These are phyloP conservation scores for Balaeniceps rex DNA, from an alignment of 2,113 vertebrate species.

Conservation along the genomic window DNA sequence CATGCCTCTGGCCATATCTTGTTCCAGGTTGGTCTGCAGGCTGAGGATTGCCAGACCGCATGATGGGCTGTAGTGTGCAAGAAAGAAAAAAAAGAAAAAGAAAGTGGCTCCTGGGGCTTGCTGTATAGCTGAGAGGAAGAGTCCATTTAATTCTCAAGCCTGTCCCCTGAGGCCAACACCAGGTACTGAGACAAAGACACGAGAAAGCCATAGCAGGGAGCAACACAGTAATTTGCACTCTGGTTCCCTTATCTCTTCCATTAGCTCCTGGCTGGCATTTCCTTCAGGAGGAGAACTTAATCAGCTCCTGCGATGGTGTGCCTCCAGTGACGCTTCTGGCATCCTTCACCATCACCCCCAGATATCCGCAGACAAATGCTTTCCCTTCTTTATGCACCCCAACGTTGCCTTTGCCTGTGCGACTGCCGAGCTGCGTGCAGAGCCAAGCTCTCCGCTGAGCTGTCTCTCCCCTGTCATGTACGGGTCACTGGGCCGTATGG, in stretches of 20 bases:
- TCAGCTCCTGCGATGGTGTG: not conserved
- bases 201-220: not conserved
- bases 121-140: not conserved
- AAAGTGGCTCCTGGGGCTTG: not conserved
- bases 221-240: conserved; percentile 8
- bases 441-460: not conserved
- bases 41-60: not conserved
- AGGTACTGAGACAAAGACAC: not conserved
- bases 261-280: not conserved
- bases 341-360: not conserved
- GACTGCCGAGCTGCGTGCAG: not conserved
- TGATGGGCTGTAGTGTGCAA: not conserved
- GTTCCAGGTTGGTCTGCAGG: not conserved
- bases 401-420: rapidly evolving
- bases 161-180: not conserved
- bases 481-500: not conserved
- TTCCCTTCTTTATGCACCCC: not conserved
- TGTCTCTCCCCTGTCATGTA: not conserved
- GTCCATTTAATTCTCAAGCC: conserved; percentile 8
- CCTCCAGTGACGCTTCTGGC: not conserved
- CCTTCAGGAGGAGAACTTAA: not conserved
- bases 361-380: not conserved
- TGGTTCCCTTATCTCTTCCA: not conserved
- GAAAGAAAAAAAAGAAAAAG: not conserved
- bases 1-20: not conserved